A percentile compares a stretch with the other conserved stretches of the same genome.
Conservation (phyloP, 35 echinoderm and acorn worm species). For the Heliocidaris erythrogramma region DNA sequence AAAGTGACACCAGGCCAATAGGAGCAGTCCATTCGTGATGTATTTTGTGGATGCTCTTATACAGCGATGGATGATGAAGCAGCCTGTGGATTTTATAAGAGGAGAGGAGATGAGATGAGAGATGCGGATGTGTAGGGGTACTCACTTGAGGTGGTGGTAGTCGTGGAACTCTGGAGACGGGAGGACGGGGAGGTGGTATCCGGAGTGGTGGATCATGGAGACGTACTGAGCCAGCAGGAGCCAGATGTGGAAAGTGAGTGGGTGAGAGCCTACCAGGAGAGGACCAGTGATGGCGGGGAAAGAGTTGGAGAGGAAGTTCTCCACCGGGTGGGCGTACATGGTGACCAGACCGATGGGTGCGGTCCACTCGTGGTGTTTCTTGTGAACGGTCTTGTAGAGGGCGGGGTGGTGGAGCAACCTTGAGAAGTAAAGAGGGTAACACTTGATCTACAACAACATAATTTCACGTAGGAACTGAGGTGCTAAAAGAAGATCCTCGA, state of each 20-base stretch:
- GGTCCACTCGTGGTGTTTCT: slow-evolving; percentile 96
- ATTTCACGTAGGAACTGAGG: not conserved
- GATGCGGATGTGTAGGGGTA: not conserved
- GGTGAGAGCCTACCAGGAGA: slow-evolving; percentile 86
- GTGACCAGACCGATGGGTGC: slow-evolving; percentile 84
- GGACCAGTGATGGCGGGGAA: slow-evolving; percentile 69
- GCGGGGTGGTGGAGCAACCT: slow-evolving; percentile 87
- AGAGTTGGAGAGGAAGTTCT: slow-evolving; percentile 76
- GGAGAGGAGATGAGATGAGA: not conserved
- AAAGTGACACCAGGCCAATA: slow-evolving; percentile 50
- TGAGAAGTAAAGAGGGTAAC: not conserved
- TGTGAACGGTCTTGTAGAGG: slow-evolving; percentile 83
- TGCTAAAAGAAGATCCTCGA: not conserved
- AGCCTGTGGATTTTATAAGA: slow-evolving; percentile 18
- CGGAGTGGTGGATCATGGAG: slow-evolving; percentile 81
- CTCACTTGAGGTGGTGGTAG: slow-evolving; percentile 97
- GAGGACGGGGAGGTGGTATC: slow-evolving; percentile 88
- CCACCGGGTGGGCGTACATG: slow-evolving; percentile 86
- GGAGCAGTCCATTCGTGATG: slow-evolving; percentile 75
- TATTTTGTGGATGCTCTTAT: slow-evolving; percentile 53
- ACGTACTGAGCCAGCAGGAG: slow-evolving; percentile 61
- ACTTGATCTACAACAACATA: not conserved
- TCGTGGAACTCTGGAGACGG: slow-evolving; percentile 90
- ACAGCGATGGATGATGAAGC: slow-evolving; percentile 35
- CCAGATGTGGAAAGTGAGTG: slow-evolving; percentile 79